Evolutionary conservation across 2,888 invertebrate genomes (phyloP), one percentile per base, ranked within the genome.

Genomic region (Hartigia nigra): DNA sequence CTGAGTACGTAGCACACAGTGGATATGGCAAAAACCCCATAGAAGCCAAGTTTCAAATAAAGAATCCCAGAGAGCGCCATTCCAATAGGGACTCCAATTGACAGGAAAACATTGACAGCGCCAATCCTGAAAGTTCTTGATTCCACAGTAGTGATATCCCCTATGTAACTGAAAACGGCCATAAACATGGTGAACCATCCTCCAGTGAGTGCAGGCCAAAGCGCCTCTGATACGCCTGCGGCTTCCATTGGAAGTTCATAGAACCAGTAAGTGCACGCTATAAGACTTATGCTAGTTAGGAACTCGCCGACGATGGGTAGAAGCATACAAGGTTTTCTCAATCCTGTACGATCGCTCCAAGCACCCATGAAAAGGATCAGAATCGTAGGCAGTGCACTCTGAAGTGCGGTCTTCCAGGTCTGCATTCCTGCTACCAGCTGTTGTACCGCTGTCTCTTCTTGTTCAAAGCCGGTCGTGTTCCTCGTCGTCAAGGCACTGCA

Each of bases 181-280:
- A 97, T 97, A 86, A 97, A 95, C 96, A 97, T 96, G 39, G 96
- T 96, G 90, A 96, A 96, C 97, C 97, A 97, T 12, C 97, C 97
- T 12, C 97, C 96, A 1, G 96, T 96, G 12, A 97, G 88, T 0
- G 96, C 96, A 3, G 97, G 97, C 91, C 96, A 96, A 82, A 97
- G 93, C 0, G 96, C 96, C 91, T 97, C 97, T 0, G 96, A 95
- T 9, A 96, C 93, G 0, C 96, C 97, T 31, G 96, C 95, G 3
- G 94, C 95, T 92, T 97, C 97, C 93, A 97, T 96, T 0, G 96
- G 96, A 70, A 96, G 92, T 88, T 96, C 94, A 89, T 96, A 94
- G 90, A 96, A 96, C 91, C 94, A 96, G 88, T 95, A 97, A 31
- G 96, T 96, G 90, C 96, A 96, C 4, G 96, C 90, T 85, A 97